Evolutionary conservation across 53 echinoderm and acorn worm species (phyloP).

Genomic region (Arbacia lixula): DNA sequence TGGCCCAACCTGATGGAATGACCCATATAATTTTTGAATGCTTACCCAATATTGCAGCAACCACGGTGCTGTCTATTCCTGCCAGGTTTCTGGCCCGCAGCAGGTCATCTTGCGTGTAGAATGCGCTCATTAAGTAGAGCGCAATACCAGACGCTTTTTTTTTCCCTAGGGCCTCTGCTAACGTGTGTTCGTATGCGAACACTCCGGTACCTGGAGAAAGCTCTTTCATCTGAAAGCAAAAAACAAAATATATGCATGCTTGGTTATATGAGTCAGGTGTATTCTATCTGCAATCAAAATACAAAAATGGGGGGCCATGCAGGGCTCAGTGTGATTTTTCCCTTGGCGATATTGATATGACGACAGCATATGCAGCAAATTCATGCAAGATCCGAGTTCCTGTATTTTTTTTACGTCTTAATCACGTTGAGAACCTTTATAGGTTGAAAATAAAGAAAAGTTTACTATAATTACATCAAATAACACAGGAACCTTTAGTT

Average conservation of each 20-base stretch:
- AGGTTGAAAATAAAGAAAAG: no score
- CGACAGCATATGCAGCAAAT: not conserved
- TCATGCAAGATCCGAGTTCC: no score
- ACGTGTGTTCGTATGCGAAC: not conserved
- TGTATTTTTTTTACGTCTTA: no score
- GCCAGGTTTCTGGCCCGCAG: not conserved
- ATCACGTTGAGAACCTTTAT: no score
- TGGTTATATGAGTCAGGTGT: constrained; percentile 12
- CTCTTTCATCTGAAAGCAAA: not conserved
- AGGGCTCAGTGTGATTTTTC: not conserved
- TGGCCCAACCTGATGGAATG: no score
- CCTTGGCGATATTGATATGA: not conserved
- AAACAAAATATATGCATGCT: constrained; percentile 9
- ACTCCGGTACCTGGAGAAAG: constrained; percentile 11
- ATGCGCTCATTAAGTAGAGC: not conserved
- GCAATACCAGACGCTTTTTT: not conserved
- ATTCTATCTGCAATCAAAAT: constrained; percentile 1
- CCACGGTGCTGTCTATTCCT: not conserved
- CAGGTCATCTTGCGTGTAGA: constrained; percentile 10
- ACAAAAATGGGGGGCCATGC: constrained; percentile 1
- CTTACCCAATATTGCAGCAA: no score
- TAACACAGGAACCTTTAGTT: no score
- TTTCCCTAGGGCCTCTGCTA: not conserved
- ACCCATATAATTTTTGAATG: no score
- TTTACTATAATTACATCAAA: no score